A percentile compares a stretch with the other conserved stretches of the same genome.
Conservation (phyloP, 2,888 invertebrate genomes). For the Cosmia pyralina region DNA sequence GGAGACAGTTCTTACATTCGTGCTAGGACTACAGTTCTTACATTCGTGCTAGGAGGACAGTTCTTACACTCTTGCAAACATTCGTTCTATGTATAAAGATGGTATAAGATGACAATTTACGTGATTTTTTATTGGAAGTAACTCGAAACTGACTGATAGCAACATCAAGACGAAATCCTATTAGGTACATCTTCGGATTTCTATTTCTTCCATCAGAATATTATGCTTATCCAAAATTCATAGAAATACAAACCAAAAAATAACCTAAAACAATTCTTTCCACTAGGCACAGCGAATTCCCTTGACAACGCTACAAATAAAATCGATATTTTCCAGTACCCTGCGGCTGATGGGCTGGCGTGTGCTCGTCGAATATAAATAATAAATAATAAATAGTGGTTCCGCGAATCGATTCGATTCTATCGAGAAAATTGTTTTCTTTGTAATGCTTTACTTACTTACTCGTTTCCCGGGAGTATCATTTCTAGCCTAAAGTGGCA, state of each 20-base stretch:
- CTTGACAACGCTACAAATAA: slow-evolving; percentile 25
- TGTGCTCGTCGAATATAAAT: slow-evolving; percentile 71
- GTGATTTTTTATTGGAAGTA: no score
- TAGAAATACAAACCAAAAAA: slow-evolving; percentile 13
- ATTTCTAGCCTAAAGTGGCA: neutral
- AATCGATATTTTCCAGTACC: slow-evolving; percentile 73
- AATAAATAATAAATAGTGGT: slow-evolving; percentile 72
- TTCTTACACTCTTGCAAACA: no score
- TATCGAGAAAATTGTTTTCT: slow-evolving; percentile 42
- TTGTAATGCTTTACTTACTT: slow-evolving; percentile 4
- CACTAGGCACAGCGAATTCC: slow-evolving; percentile 26
- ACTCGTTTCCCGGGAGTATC: slow-evolving; percentile 2
- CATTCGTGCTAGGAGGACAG: no score
- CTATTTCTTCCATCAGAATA: neutral
- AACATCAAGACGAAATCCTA: neutral
- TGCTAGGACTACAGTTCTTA: no score
- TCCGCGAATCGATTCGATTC: slow-evolving; percentile 29
- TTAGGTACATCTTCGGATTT: neutral
- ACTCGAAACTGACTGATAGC: neutral
- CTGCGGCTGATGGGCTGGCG: slow-evolving; percentile 40
- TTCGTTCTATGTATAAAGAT: neutral
- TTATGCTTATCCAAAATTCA: slow-evolving; percentile 25
- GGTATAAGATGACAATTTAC: neutral
- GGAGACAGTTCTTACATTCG: no score
- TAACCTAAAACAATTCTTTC: slow-evolving; percentile 13